Base-by-base conservation (phyloP, 2,797 vertebrate genomes). In the Chromis chromis region DNA sequence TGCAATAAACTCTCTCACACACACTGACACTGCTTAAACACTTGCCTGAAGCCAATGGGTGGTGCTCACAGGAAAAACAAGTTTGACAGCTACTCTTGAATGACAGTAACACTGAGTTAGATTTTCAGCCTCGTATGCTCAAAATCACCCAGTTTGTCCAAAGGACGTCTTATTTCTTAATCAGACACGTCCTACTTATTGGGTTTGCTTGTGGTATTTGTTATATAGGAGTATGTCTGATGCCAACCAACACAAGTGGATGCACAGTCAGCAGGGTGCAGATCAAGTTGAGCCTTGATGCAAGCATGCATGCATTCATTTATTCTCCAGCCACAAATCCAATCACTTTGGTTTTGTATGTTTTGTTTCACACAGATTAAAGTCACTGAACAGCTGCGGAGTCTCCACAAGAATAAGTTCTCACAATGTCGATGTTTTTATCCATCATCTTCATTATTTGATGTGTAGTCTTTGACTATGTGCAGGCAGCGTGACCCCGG, bases 21-120 rank as follows among this genome's bases (percentile, higher is more conserved):
- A 28, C 5, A 14, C 25, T 19, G 3, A 50, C 70, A 25, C 50
- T 12, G 14, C 11, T 76, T 16, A 31, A 52, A 75, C 54, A 59
- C 74, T 48, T 13, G 76, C 85, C 86, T 85, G 22, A 17, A 60
- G 86, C 66, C n/a, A 57, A 28, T 31, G 63, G 84, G 87, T 60
- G 85, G 66, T 39, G 65, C 79, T 59, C 53, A 49, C 77, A 52
- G 71, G 88, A 83, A 86, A 91, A 93, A 92, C 92, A 4, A 65
- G 92, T 93, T 76, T 55, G 40, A 56, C 87, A 44, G 67, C 55
- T 40, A 44, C 0, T 40, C 21, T 6, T 24, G 7, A 73, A 12
- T 27, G 63, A 80, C 56, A 77, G 31, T 22, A 36, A 31, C 19
- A n/a, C 21, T 17, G 17, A 54, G 65, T 55, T 16, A 50, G 17